Evolutionary conservation across 2,797 vertebrate species (phyloP).

Genomic region (Manis pentadactyla): DNA sequence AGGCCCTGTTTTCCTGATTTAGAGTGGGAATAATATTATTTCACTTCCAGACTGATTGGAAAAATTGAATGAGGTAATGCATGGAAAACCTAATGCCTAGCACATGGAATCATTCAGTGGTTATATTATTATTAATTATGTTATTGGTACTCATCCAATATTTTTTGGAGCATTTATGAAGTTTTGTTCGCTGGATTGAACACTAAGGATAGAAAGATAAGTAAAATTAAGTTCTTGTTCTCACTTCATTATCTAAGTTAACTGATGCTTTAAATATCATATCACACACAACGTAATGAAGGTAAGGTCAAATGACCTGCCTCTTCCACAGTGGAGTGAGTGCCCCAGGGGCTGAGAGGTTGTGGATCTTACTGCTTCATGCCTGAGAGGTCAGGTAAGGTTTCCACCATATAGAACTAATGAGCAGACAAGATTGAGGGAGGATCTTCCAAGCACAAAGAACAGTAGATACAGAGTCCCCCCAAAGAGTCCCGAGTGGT

Average conservation of each 20-base stretch:
- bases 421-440: neutral
- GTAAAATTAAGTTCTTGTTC: neutral
- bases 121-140: neutral
- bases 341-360: fast-evolving
- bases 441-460: neutral
- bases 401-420: neutral
- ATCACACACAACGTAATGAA: neutral
- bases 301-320: neutral
- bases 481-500: neutral
- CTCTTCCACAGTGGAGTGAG: neutral
- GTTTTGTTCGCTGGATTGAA: neutral
- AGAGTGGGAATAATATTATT: neutral
- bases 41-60: neutral
- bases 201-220: neutral
- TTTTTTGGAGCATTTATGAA: neutral
- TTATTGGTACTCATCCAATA: neutral
- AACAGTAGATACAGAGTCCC: neutral
- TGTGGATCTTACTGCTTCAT: neutral
- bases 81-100: neutral
- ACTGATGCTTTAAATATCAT: neutral
- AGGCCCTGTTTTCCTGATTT: neutral
- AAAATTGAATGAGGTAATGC: neutral
- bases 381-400: neutral
- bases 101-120: neutral
- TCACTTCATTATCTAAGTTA: neutral